Base-by-base conservation (phyloP, 2,113 vertebrate species). In the Amphiprion ocellaris region DNA sequence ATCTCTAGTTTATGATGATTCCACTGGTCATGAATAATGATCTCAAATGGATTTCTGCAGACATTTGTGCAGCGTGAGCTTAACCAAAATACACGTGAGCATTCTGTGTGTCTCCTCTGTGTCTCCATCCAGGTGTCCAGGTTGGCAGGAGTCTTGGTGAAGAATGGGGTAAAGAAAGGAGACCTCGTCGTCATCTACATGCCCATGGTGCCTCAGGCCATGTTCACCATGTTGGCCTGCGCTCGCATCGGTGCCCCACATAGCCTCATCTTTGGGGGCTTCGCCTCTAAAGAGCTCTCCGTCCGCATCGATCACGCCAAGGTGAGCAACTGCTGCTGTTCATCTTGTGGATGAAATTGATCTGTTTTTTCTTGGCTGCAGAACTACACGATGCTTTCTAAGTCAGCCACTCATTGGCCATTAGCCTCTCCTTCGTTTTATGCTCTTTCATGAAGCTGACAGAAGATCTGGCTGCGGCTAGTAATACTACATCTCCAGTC, bases 171-270 rank as follows among this genome's bases (percentile, higher is more conserved):
- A 41, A 90, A 83, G 77, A 97, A 94, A 74, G 97, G 97, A 19
- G 97, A 99, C 75, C 92, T 96, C 46, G 97, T 99, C 41, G 96
- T 99, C 62, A 98, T 99, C 91, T 99, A 99, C 90, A 99, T 99
- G 98, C 97, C 98, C 55, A 98, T 99, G 98, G 96, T 99, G 68
- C 98, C 98, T 0, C 96, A 99, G 92, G 97, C 98, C 3, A 96
- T 99, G 89, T 96, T 96, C 63, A 92, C 96, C 73, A 99, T 99
- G 98, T 83, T 99, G 88, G 97, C 98, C 1, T 99, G 98, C 71
- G 96, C 97, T 0, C 95, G 97, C 79, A 95, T 99, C 65, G 98
- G 98, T 65, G 98, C 98, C 33, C 95, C 97, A 10, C 98, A 99
- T 74, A 99, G 98, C 80, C 96, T 99, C 66, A 99, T 99, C 84